Evolutionary conservation across 2,797 vertebrate genomes (phyloP), one percentile per base, ranked within the genome.

Genomic region (Sebastes taczanowskii): DNA sequence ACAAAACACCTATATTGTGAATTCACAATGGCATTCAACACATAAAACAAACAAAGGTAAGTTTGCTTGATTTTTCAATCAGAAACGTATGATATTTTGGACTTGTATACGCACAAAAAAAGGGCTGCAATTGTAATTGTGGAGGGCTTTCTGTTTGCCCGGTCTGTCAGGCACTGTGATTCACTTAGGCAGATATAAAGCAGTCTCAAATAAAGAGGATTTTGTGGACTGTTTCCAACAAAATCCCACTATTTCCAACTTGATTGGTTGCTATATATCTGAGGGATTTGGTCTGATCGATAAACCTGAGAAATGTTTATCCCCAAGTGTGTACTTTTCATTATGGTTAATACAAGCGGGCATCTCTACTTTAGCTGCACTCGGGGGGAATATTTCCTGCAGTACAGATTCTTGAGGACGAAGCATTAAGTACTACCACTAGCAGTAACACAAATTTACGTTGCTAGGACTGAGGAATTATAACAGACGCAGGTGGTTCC

Each of bases 251-350:
- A 66, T 83, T 88, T 88, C 85, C 66, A 76, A 77, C 71, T 77
- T 90, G 83, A 92, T 90, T 91, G 84, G 82, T 23, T 55, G 42
- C 64, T 27, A 74, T 77, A 85, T n/a, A 70, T 72, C 59, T 59
- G 16, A 75, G 67, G 87, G 88, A 89, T 89, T 86, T 78, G 2
- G 5, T 70, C 56, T 71, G 53, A 94, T 92, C 87, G 25, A 93
- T 94, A 90, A 86, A 86, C 72, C 78, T 78, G 59, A 78, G 74
- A 75, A 67, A 78, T 70, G 68, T 66, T 84, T 78, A 78, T 90
- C 81, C 63, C 65, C 11, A 59, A 74, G 70, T 35, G 46, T 78
- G 76, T 71, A 60, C 46, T 42, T 87, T 86, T 83, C 80, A 77
- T 88, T 79, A 60, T 16, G 30, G 81, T 53, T 73, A 84, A 83